A percentile compares a stretch with the other conserved stretches of the same genome.
Evolutionary conservation across 2,113 vertebrate species (phyloP).

Genomic region (Paratilapia polleni): DNA sequence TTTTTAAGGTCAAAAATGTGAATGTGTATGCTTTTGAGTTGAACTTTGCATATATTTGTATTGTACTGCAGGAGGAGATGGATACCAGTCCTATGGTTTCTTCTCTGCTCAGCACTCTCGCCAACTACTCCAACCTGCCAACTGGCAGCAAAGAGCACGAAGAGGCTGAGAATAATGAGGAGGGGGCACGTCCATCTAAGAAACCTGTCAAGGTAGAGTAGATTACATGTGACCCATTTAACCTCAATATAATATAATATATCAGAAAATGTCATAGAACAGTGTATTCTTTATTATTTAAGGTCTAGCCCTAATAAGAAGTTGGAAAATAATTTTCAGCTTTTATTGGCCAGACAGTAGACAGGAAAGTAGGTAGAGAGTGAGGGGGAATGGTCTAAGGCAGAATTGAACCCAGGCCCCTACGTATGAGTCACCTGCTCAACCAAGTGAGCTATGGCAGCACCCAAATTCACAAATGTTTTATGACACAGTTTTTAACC

Average conservation of each 20-base stretch:
- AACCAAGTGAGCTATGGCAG: no score
- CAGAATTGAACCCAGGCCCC: no score
- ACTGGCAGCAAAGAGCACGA: slow-evolving; percentile 96
- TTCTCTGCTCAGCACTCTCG: slow-evolving; percentile 94
- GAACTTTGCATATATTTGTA: neutral
- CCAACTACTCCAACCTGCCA: slow-evolving; percentile 96
- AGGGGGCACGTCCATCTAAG: slow-evolving; percentile 71
- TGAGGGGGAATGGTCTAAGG: no score
- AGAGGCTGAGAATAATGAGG: slow-evolving; percentile 95
- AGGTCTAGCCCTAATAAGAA: neutral
- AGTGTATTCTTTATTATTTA: neutral
- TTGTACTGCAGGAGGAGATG: slow-evolving; percentile 91
- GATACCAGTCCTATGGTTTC: slow-evolving; percentile 99
- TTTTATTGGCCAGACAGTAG: no score
- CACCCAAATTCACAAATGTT: no score
- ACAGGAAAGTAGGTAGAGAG: no score
- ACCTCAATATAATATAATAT: neutral
- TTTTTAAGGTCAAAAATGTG: neutral
- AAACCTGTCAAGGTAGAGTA: slow-evolving; percentile 68
- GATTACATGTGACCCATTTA: neutral
- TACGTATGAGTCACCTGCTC: no score
- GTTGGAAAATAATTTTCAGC: neutral
- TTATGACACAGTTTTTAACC: no score
- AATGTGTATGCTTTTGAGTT: neutral
- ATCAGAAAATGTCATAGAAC: neutral